phyloP scores from a whole-genome alignment of 1,140 invertebrate genomes.

The Atta texana region DNA sequence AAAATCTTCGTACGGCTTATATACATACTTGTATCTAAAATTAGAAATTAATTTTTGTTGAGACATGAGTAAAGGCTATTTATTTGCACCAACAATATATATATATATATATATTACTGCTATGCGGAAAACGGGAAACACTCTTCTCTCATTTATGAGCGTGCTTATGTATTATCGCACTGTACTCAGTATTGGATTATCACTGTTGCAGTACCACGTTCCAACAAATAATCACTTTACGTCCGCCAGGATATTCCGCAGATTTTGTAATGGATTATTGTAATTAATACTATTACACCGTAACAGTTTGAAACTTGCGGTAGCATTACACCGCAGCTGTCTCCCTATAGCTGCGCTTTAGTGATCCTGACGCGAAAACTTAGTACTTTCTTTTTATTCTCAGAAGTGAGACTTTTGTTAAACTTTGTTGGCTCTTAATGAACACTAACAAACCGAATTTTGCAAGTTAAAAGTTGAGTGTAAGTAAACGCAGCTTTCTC shows the following conservation, averaged over 20 bases:
- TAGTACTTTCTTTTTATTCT: conserved; percentile 26
- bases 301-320: conserved; percentile 55
- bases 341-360: conserved; percentile 28
- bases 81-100: conserved; percentile 11
- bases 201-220: conserved; percentile 29
- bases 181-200: conserved; percentile 54
- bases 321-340: conserved; percentile 54
- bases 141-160: conserved; percentile 6
- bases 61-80: neutral
- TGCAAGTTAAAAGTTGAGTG: conserved; percentile 27
- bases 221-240: conserved; percentile 60
- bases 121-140: conserved; percentile 6
- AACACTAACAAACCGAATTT: conserved; percentile 3
- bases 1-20: neutral
- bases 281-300: conserved; percentile 59
- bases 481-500: neutral
- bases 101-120: no score
- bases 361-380: conserved; percentile 28
- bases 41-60: conserved; percentile 44
- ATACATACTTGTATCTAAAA: neutral
- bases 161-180: conserved; percentile 27
- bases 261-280: conserved; percentile 58
- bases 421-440: conserved; percentile 16
- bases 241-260: conserved; percentile 50
- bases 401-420: neutral